A percentile compares a stretch with the other conserved stretches of the same genome.
These are phyloP conservation scores for Hyperoplus immaculatus DNA, from an alignment of 2,797 vertebrate species.

Conservation along the genomic window DNA sequence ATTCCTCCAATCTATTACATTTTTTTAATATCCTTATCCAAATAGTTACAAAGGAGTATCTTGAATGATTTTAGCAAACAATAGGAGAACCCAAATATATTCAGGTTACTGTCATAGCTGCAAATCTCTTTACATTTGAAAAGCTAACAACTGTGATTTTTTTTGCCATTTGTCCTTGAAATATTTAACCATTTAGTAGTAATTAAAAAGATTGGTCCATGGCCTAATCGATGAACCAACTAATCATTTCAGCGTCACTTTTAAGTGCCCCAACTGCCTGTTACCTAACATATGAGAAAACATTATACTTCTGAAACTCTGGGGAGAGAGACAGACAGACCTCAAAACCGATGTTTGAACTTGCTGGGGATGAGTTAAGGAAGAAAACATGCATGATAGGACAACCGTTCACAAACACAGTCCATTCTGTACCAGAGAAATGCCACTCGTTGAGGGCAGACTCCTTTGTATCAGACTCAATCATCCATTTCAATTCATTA, in stretches of 20 bases:
- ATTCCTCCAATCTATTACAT: background rate
- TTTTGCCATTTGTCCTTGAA: background rate
- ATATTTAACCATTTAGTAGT: background rate
- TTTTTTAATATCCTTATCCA: background rate
- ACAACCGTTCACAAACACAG: background rate
- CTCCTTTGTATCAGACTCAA: conserved; percentile 27
- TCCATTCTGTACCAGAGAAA: conserved; percentile 12
- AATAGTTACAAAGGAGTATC: background rate
- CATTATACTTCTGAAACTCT: background rate
- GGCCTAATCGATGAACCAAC: background rate
- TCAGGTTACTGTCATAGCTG: background rate
- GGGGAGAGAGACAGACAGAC: background rate
- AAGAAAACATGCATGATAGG: background rate
- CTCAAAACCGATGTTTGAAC: background rate
- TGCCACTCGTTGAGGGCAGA: conserved; percentile 6
- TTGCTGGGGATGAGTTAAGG: conserved; percentile 24
- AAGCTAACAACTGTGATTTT: background rate
- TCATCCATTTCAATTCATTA: conserved; percentile 19
- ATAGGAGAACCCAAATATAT: background rate
- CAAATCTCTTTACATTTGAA: background rate
- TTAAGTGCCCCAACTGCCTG: background rate
- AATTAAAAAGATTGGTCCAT: background rate
- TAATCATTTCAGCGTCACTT: background rate
- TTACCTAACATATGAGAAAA: background rate
- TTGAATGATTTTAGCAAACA: background rate